A percentile compares a stretch with the other conserved stretches of the same genome.
phyloP scores from a whole-genome alignment of 2,888 invertebrate genomes.

The Tenthredo notha region DNA sequence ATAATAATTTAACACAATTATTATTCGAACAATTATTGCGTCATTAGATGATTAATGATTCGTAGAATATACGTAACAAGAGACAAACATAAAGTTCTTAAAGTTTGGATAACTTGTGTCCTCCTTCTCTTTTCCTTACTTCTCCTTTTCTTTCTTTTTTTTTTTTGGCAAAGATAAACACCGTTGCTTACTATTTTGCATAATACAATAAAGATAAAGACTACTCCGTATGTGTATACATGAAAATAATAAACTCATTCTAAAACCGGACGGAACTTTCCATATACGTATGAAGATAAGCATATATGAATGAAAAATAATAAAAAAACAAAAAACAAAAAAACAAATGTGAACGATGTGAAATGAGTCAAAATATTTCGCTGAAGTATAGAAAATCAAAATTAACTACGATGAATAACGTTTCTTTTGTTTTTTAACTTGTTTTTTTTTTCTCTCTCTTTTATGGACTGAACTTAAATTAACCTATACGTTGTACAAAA shows the following conservation, averaged over 20 bases:
- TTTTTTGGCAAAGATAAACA: not conserved
- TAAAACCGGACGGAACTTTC: not conserved
- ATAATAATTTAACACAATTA: not conserved
- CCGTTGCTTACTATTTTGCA: not conserved
- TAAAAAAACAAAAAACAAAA: too few species aligned
- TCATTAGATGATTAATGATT: not conserved
- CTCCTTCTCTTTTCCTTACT: not conserved
- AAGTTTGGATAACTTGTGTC: not conserved
- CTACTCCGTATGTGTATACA: not conserved
- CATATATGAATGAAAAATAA: too few species aligned
- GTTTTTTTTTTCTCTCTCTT: not conserved
- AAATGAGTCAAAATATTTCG: not conserved
- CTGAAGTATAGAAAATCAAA: not conserved
- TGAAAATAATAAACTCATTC: not conserved
- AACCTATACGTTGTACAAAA: not conserved
- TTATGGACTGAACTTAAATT: not conserved
- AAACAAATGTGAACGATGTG: not conserved
- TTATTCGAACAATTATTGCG: not conserved
- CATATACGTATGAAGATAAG: not conserved
- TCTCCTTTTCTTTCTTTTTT: not conserved
- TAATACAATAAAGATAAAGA: not conserved
- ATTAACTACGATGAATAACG: not conserved
- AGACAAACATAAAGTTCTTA: not conserved
- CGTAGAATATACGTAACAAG: not conserved
- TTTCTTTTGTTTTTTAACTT: not conserved